These are phyloP conservation scores for Etia nguti DNA, from an alignment of 2,113 vertebrate species.

Conservation along the genomic window DNA sequence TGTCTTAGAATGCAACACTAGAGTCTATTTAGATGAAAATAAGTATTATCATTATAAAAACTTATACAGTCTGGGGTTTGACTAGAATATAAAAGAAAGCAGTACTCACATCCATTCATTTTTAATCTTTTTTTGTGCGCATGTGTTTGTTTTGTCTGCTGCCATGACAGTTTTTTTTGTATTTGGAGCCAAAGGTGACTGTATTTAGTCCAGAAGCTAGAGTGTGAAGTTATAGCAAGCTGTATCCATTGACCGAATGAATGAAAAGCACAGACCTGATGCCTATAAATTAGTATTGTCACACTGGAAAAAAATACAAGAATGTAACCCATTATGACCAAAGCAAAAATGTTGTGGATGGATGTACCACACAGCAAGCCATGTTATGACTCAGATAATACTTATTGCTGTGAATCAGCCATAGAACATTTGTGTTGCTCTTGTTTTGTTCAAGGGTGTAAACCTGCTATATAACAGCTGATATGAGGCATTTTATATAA, in stretches of 20 bases:
- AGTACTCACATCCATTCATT: background rate
- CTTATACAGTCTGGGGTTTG: background rate
- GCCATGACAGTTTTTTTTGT: background rate
- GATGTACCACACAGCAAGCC: background rate
- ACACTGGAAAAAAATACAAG: background rate
- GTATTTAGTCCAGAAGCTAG: background rate
- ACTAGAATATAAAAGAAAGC: background rate
- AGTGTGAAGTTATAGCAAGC: background rate
- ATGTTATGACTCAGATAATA: background rate
- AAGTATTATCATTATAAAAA: background rate
- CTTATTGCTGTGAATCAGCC: background rate
- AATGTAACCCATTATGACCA: background rate
- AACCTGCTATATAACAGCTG: background rate
- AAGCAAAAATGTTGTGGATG: background rate
- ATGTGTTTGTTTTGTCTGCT: background rate
- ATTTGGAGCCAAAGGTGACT: background rate
- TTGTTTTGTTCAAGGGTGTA: too few species aligned
- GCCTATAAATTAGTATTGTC: background rate
- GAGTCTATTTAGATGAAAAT: background rate
- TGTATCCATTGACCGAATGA: background rate
- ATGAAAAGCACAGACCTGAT: background rate
- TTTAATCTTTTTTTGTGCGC: background rate
- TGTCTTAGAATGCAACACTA: background rate
- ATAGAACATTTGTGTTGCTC: background rate
- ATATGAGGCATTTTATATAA: background rate